Percentiles rank a stretch among this genome's conserved stretches.
These are phyloP conservation scores for Drosophila pseudotakahashii DNA, from an alignment of 2,888 invertebrate species.

Conservation along the genomic window DNA sequence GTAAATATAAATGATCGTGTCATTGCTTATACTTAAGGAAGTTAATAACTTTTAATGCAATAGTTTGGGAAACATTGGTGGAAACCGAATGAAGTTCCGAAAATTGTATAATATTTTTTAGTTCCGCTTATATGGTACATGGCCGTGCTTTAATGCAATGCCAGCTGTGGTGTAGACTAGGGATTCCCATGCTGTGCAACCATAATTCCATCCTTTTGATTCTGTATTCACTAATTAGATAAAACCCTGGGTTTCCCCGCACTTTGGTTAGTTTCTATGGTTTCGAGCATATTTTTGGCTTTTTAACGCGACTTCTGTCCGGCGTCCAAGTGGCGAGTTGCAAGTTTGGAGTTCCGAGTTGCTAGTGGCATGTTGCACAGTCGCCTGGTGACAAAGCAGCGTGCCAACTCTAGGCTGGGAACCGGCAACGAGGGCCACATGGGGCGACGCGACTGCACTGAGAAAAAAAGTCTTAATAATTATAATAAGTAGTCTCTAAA, in stretches of 20 bases:
- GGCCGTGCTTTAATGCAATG: background rate
- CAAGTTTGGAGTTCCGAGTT: conserved; percentile 14
- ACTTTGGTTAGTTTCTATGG: conserved; percentile 53
- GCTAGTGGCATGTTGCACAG: conserved; percentile 22
- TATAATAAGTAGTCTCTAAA: too few species aligned
- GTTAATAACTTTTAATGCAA: too few species aligned
- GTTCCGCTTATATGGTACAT: conserved; percentile 5
- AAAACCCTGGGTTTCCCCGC: conserved; percentile 3
- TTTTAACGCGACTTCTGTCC: conserved; percentile 12
- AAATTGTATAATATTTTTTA: background rate
- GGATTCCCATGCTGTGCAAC: conserved; percentile 16
- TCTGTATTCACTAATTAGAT: conserved; percentile 51
- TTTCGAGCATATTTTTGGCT: conserved; percentile 34
- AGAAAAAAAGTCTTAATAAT: background rate
- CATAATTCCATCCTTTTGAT: conserved; percentile 28
- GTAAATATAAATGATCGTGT: too few species aligned
- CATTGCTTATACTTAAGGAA: too few species aligned
- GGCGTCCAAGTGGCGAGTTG: conserved; percentile 33
- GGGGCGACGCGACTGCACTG: conserved; percentile 20
- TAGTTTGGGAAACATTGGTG: background rate
- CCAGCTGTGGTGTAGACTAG: background rate
- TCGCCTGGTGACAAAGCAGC: conserved; percentile 35
- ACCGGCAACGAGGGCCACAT: conserved; percentile 36
- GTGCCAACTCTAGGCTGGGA: conserved; percentile 14
- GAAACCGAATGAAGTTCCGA: background rate